Conservation (phyloP, 2,888 invertebrate genomes). For the Acleris laterana region DNA sequence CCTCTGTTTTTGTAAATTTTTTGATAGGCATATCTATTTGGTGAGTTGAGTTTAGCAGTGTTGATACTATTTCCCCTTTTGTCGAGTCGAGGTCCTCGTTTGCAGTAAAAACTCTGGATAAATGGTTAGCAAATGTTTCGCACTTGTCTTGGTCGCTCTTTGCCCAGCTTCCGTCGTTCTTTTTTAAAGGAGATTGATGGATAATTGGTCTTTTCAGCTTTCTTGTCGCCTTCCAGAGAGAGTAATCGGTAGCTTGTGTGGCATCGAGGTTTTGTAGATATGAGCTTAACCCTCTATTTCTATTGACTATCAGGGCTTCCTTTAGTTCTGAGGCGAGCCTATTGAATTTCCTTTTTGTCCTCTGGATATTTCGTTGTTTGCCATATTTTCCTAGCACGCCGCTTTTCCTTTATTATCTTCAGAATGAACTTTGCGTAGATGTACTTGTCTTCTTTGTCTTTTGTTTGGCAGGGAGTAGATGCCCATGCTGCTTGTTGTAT, state of each 20-base stretch:
- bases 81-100: neutral
- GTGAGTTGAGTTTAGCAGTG: too few relatives aligned
- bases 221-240: conserved; percentile 43
- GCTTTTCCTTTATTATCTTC: neutral
- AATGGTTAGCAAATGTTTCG: neutral
- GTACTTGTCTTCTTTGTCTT: neutral
- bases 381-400: conserved; percentile 9
- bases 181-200: conserved; percentile 26
- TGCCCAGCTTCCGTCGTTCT: conserved; percentile 5
- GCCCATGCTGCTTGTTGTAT: too few relatives aligned
- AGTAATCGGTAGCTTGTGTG: conserved; percentile 37
- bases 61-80: too few relatives aligned
- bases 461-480: too few relatives aligned
- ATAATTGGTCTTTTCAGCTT: conserved; percentile 34
- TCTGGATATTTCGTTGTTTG: conserved; percentile 3
- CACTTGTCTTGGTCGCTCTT: conserved; percentile 12
- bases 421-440: neutral
- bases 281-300: too few relatives aligned
- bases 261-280: conserved; percentile 34
- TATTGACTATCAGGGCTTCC: too few relatives aligned
- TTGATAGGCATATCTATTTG: too few relatives aligned
- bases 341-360: conserved; percentile 7
- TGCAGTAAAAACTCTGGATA: conserved; percentile 3
- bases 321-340: too few relatives aligned
- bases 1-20: neutral